Conservation (phyloP, 2,797 vertebrate genomes). For the Erethizon dorsatum region DNA sequence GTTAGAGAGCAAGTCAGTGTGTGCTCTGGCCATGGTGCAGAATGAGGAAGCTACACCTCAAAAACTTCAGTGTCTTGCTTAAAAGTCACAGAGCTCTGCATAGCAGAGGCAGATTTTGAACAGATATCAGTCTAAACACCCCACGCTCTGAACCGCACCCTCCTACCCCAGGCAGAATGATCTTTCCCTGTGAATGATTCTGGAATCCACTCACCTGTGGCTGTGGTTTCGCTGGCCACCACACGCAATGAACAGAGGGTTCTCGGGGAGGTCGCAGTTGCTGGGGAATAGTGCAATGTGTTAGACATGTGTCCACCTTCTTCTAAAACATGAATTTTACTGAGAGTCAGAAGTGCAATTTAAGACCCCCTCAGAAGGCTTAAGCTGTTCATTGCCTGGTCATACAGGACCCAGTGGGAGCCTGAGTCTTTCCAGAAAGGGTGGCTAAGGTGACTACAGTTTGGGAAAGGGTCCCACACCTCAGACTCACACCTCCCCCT, state of each 20-base stretch:
- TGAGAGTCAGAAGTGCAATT: background rate
- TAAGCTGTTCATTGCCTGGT: too few relatives aligned
- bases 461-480: rapidly evolving
- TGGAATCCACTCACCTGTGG: slow-evolving; percentile 84
- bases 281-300: slow-evolving; percentile 82
- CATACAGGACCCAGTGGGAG: background rate
- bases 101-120: background rate
- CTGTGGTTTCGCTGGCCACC: slow-evolving; percentile 70
- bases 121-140: background rate
- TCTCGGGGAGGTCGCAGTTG: slow-evolving; percentile 89
- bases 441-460: background rate
- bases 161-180: rapidly evolving
- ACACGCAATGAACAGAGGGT: slow-evolving; percentile 91
- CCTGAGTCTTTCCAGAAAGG: background rate
- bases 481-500: background rate
- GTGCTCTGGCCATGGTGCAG: background rate
- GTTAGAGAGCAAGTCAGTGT: background rate
- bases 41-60: background rate
- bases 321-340: background rate
- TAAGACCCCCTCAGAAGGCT: background rate
- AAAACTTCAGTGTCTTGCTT: background rate
- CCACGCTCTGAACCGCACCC: background rate
- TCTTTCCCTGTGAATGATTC: too few relatives aligned
- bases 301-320: background rate
- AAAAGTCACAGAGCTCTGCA: background rate